phyloP scores from a whole-genome alignment of 2,113 vertebrate genomes.

The Actenoides hombroni region DNA sequence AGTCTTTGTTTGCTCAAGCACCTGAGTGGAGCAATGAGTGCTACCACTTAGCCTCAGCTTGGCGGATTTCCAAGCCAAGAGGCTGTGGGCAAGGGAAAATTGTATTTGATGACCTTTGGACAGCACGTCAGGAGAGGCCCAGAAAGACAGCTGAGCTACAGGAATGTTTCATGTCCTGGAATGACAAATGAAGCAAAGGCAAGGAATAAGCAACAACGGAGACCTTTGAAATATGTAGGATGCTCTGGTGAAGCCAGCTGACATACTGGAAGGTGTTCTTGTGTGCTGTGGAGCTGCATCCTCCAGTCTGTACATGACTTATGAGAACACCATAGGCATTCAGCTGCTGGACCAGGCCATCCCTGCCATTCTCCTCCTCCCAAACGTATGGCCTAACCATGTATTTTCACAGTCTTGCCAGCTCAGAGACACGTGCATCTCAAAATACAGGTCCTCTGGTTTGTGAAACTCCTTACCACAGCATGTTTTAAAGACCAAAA shows the following conservation, averaged over 20 bases:
- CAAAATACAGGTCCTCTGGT: background rate
- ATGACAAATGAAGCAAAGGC: background rate
- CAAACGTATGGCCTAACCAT: background rate
- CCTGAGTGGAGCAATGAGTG: conserved; percentile 28
- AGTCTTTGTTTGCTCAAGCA: conserved; percentile 49
- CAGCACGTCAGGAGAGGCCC: background rate
- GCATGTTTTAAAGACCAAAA: background rate
- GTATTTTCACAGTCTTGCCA: background rate
- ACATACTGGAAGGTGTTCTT: background rate
- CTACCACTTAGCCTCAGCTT: conserved; percentile 10
- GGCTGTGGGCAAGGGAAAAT: background rate
- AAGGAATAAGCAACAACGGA: background rate
- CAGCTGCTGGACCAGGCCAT: background rate
- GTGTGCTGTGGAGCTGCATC: background rate
- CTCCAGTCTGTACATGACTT: background rate
- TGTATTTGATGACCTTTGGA: conserved; percentile 30
- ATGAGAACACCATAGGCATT: background rate
- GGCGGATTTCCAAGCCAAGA: conserved; percentile 28
- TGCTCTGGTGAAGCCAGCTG: background rate
- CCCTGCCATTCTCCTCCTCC: background rate
- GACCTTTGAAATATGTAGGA: background rate
- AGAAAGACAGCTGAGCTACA: conserved; percentile 14
- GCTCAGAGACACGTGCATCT: background rate
- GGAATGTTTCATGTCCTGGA: conserved; percentile 30
- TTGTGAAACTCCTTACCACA: background rate